Percentiles rank a stretch among this genome's conserved stretches.
Conservation (phyloP, 2,797 vertebrate species). For the Gila robusta region DNA sequence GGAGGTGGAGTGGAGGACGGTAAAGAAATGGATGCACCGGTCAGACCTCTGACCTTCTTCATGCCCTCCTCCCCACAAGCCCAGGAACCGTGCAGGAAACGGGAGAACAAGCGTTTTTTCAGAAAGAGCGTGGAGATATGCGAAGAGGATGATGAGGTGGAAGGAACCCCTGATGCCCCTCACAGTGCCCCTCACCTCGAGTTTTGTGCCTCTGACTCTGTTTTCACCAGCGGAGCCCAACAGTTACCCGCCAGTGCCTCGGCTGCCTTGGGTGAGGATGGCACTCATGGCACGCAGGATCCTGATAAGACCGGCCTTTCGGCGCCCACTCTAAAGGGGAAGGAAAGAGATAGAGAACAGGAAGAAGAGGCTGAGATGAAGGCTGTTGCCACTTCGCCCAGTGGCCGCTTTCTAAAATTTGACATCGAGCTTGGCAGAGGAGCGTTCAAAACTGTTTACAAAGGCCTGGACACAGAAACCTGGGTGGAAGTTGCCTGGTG, state of each 20-base stretch:
- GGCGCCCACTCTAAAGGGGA: slow-evolving; percentile 72
- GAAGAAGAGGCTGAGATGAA: slow-evolving; percentile 96
- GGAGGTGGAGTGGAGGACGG: slow-evolving; percentile 56
- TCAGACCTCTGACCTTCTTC: slow-evolving; percentile 68
- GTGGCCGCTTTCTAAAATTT: slow-evolving; percentile 93
- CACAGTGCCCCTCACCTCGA: slow-evolving; percentile 77
- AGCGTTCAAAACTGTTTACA: slow-evolving; percentile 95
- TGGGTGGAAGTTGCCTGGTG: slow-evolving; percentile 98
- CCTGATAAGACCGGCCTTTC: slow-evolving; percentile 69
- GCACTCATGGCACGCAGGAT: slow-evolving; percentile 49
- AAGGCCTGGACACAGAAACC: slow-evolving; percentile 94
- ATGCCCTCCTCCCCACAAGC: slow-evolving; percentile 69
- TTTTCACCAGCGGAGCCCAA: slow-evolving; percentile 71
- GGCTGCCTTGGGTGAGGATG: slow-evolving; percentile 69
- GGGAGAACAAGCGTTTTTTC: slow-evolving; percentile 89
- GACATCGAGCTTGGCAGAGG: slow-evolving; percentile 94
- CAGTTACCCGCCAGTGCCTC: slow-evolving; percentile 70
- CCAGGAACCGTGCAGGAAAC: slow-evolving; percentile 74
- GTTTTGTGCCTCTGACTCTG: slow-evolving; percentile 75
- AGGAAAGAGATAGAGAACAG: slow-evolving; percentile 87
- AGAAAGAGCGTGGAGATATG: slow-evolving; percentile 91
- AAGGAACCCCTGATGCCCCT: slow-evolving; percentile 65
- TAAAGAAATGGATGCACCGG: slow-evolving; percentile 56
- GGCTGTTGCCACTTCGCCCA: slow-evolving; percentile 91
- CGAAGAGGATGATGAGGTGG: slow-evolving; percentile 82